These are phyloP conservation scores for Natator depressus DNA, from an alignment of 2,113 vertebrate genomes.

Conservation along the genomic window DNA sequence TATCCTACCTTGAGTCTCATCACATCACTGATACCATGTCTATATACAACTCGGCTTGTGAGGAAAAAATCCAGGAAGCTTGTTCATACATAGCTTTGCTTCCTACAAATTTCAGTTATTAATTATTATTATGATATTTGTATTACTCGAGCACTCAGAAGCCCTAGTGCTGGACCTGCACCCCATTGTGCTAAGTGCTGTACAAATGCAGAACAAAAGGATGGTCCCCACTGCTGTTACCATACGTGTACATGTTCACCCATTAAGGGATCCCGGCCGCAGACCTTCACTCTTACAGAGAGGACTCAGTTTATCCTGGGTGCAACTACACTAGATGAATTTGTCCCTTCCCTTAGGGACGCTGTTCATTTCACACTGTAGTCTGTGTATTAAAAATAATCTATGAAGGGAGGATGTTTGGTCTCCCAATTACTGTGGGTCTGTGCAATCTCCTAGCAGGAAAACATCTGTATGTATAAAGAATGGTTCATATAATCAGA, in stretches of 20 bases:
- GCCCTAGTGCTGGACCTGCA: no score
- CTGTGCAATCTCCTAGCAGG: background rate
- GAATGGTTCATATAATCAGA: background rate
- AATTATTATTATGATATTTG: background rate
- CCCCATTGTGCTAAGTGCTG: background rate
- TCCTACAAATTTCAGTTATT: background rate
- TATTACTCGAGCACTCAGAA: background rate
- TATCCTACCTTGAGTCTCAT: accelerated
- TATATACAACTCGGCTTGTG: background rate
- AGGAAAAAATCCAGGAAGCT: background rate
- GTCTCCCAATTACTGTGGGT: background rate
- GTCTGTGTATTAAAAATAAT: background rate
- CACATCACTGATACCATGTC: background rate
- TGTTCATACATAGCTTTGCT: background rate
- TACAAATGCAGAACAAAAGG: background rate
- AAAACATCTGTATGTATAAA: background rate
- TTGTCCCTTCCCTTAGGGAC: background rate
- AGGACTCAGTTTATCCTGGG: background rate
- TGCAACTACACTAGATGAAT: background rate
- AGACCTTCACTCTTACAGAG: background rate
- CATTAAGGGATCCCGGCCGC: background rate
- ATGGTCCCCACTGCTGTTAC: accelerated
- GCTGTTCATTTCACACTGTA: background rate
- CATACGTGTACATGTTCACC: background rate
- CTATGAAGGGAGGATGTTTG: background rate